Conservation (phyloP, 2,888 invertebrate genomes). For the Orthosia gothica region DNA sequence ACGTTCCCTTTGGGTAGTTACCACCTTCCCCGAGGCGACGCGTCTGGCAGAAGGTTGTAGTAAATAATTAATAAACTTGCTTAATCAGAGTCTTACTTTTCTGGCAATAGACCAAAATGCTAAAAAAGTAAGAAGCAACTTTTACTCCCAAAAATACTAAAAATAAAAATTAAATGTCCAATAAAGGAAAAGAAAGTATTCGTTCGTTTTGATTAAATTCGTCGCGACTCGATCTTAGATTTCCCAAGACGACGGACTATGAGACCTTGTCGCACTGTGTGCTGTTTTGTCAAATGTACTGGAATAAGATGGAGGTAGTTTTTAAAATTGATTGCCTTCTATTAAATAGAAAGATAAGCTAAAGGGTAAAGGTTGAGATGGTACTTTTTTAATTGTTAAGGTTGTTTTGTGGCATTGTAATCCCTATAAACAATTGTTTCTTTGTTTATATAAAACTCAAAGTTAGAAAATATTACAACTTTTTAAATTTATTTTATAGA, state of each 20-base stretch:
- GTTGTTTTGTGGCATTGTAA: too few relatives aligned
- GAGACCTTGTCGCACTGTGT: constrained; percentile 24
- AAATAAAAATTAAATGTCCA: constrained; percentile 41
- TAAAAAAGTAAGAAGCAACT: neutral
- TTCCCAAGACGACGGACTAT: constrained; percentile 58
- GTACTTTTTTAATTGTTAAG: too few relatives aligned
- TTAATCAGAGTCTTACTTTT: neutral
- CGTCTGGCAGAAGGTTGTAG: too few relatives aligned
- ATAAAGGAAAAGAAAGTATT: constrained; percentile 39
- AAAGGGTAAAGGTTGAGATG: too few relatives aligned
- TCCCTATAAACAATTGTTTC: too few relatives aligned
- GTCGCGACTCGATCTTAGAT: constrained; percentile 55
- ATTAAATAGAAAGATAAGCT: too few relatives aligned
- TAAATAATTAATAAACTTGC: neutral
- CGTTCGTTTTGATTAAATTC: constrained; percentile 63
- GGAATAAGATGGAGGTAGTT: neutral
- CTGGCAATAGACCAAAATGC: too few relatives aligned
- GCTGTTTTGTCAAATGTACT: constrained; percentile 4
- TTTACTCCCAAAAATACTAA: neutral
- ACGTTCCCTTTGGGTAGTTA: too few relatives aligned
- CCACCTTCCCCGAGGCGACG: too few relatives aligned
- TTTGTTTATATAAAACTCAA: too few relatives aligned
- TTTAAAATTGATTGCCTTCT: constrained; percentile 6
- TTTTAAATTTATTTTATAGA: too few relatives aligned
- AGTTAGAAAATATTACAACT: too few relatives aligned